Conservation (phyloP, 2,113 vertebrate species). For the Haplochromis vanheusdeni region DNA sequence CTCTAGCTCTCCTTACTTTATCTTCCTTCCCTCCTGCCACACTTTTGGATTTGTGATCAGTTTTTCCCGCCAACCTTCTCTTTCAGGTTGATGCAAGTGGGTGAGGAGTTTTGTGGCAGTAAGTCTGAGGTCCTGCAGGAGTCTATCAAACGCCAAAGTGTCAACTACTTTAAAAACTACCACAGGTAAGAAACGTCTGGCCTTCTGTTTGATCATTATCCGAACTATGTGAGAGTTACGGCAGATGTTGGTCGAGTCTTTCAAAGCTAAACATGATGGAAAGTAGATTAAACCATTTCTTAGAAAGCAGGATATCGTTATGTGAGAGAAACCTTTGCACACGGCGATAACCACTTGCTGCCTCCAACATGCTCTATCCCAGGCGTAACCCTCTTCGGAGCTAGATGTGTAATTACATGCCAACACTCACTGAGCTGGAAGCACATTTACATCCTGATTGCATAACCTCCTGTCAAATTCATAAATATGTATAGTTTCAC, state of each 20-base stretch:
- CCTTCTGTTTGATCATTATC: not conserved
- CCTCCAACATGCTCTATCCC: not conserved
- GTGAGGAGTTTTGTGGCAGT: constrained; percentile 96
- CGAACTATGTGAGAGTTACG: not conserved
- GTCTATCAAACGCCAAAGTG: constrained; percentile 93
- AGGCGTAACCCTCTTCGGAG: not conserved
- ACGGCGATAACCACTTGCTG: not conserved
- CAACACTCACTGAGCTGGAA: constrained; percentile 4
- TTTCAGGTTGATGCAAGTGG: constrained; percentile 91
- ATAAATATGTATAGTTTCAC: constrained; percentile 33
- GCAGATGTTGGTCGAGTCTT: not conserved
- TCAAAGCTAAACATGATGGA: not conserved
- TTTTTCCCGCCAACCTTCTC: not conserved
- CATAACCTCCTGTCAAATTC: not conserved
- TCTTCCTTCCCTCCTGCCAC: not conserved
- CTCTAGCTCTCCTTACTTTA: not conserved
- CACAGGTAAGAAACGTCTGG: constrained; percentile 80
- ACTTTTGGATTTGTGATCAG: not conserved
- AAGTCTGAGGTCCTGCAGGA: constrained; percentile 97
- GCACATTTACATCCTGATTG: constrained; percentile 25
- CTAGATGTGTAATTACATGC: not conserved
- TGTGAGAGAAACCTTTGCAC: not conserved
- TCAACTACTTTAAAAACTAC: constrained; percentile 99
- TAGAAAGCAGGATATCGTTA: not conserved
- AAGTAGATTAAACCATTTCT: not conserved